phyloP scores from a whole-genome alignment of 2,797 vertebrate genomes.

The Holocentrus rufus region DNA sequence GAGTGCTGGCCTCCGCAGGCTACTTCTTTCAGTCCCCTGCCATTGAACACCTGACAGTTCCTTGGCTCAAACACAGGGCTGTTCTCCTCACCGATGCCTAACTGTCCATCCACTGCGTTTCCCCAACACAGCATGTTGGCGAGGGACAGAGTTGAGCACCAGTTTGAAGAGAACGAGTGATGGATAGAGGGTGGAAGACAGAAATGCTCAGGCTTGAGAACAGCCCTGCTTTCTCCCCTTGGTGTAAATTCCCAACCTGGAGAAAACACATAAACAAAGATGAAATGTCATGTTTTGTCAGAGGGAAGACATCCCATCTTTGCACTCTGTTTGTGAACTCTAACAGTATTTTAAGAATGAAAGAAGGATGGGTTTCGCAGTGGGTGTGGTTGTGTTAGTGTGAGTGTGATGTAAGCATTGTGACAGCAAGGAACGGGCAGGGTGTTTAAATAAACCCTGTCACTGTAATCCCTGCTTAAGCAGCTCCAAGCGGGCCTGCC shows the following conservation, averaged over 20 bases:
- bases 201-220: conserved; percentile 67
- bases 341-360: conserved; percentile 30
- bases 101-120: conserved; percentile 90
- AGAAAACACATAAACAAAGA: conserved; percentile 16
- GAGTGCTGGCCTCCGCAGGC: conserved; percentile 92
- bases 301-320: not conserved
- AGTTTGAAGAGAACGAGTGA: conserved; percentile 47
- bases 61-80: conserved; percentile 86
- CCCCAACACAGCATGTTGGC: conserved; percentile 96
- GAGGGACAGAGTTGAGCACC: conserved; percentile 40
- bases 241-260: conserved; percentile 69
- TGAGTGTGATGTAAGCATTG: conserved; percentile 42
- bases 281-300: conserved; percentile 18
- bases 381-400: conserved; percentile 28
- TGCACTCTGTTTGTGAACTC: conserved; percentile 6
- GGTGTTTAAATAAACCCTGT: conserved; percentile 75
- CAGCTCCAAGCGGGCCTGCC: conserved; percentile 51
- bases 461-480: conserved; percentile 78
- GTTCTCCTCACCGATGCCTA: conserved; percentile 86
- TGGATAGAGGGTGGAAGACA: conserved; percentile 54
- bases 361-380: conserved; percentile 19
- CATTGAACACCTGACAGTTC: conserved; percentile 83
- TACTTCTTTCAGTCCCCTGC: conserved; percentile 87
- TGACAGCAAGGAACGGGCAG: conserved; percentile 52
- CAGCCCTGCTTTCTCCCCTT: conserved; percentile 75